Percentiles rank a stretch among this genome's conserved stretches.
Evolutionary conservation across 2,888 invertebrate genomes (phyloP).

Genomic region (Therioaphis trifolii): DNA sequence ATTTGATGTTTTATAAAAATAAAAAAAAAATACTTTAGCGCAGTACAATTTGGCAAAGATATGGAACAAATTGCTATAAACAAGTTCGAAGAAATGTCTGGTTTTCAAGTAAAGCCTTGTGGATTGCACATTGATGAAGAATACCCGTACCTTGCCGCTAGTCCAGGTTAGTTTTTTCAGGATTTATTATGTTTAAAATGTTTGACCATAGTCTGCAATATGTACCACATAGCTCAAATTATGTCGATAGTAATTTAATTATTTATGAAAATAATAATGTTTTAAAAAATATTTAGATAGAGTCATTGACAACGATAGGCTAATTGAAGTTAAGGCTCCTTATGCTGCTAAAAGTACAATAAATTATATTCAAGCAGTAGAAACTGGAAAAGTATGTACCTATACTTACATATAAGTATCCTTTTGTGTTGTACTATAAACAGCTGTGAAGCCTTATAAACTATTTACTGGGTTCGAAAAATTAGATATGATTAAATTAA

Average conservation of each 20-base stretch:
- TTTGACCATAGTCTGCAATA: neutral
- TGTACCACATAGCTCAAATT: neutral
- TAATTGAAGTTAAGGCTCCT: constrained; percentile 26
- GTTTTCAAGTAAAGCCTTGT: constrained; percentile 4
- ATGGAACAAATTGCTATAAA: neutral
- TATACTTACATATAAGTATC: neutral
- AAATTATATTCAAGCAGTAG: neutral
- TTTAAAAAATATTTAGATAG: constrained; percentile 16
- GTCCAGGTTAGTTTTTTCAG: neutral
- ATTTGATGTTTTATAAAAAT: no score
- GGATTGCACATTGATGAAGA: neutral
- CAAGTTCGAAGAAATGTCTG: no score
- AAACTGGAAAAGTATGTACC: neutral
- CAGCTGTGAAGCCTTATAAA: neutral
- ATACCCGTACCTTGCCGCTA: constrained; percentile 22
- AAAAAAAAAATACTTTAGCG: no score
- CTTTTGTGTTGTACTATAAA: neutral
- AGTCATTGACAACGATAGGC: constrained; percentile 9
- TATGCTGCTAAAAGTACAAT: constrained; percentile 13
- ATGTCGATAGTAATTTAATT: constrained; percentile 15
- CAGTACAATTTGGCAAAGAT: no score
- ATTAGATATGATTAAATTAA: neutral
- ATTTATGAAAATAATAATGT: neutral
- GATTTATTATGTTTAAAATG: constrained; percentile 7
- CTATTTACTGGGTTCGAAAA: neutral